Conservation (phyloP, 1,140 invertebrate species). For the Bathynomus jamesi region DNA sequence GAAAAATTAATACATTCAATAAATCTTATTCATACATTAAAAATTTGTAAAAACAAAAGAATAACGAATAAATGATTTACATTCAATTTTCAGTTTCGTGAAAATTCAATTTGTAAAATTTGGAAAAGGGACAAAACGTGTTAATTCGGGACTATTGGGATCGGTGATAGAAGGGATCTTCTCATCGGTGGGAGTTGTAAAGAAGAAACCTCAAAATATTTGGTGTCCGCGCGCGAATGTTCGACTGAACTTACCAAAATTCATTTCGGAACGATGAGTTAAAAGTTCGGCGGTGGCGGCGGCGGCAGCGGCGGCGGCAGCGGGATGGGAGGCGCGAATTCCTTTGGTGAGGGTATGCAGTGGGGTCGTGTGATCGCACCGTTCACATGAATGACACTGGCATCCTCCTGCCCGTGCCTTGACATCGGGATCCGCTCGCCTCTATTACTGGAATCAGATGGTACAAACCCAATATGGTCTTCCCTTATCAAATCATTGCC, state of each 20-base stretch:
- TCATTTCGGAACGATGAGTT: background rate
- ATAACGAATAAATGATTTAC: no score
- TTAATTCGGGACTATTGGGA: no score
- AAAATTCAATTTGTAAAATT: no score
- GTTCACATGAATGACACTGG: conserved; percentile 26
- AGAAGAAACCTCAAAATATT: no score
- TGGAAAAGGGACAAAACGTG: no score
- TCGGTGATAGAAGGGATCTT: no score
- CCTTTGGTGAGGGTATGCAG: background rate
- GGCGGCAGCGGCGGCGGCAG: background rate
- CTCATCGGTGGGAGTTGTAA: no score
- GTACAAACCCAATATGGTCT: conserved; percentile 33
- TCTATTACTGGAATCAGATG: conserved; percentile 33
- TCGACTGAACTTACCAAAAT: conserved; percentile 5
- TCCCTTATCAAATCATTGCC: conserved; percentile 34
- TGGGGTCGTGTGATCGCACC: conserved; percentile 6
- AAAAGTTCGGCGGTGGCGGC: background rate
- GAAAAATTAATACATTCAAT: no score
- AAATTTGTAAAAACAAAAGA: no score
- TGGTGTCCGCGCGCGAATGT: no score
- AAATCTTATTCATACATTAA: no score
- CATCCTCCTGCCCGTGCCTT: conserved; percentile 15
- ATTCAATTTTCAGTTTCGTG: no score
- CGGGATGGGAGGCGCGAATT: background rate
- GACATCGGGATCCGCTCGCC: conserved; percentile 21